Evolutionary conservation across 2,888 invertebrate genomes (phyloP).

Genomic region (Zygogramma bicolorata): DNA sequence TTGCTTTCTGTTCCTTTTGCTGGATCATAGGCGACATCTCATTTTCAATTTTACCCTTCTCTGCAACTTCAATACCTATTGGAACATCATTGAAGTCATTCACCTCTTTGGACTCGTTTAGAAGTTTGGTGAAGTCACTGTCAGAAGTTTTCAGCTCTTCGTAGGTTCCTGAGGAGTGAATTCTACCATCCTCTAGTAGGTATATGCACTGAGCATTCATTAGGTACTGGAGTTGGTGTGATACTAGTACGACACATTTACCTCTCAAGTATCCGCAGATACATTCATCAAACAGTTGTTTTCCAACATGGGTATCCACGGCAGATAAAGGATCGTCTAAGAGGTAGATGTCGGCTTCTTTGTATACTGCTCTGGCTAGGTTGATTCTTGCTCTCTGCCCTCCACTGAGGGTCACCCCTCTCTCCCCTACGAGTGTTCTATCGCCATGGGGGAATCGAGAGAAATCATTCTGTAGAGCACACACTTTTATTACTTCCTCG

Average conservation of each 20-base stretch:
- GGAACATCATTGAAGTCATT: constrained; percentile 9
- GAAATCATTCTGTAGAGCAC: constrained; percentile 80
- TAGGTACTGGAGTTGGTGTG: constrained; percentile 78
- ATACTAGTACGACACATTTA: constrained; percentile 80
- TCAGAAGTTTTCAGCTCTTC: constrained; percentile 77
- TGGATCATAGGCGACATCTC: neutral
- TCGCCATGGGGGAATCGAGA: constrained; percentile 81
- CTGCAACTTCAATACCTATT: neutral
- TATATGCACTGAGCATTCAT: constrained; percentile 70
- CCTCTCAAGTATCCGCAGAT: constrained; percentile 73
- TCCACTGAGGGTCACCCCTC: constrained; percentile 79
- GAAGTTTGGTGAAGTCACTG: constrained; percentile 74
- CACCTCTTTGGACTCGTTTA: constrained; percentile 12
- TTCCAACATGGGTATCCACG: constrained; percentile 86
- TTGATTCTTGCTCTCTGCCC: constrained; percentile 90
- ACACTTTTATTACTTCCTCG: constrained; percentile 76
- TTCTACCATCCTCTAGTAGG: constrained; percentile 70
- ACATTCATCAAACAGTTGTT: constrained; percentile 87
- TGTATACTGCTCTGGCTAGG: constrained; percentile 84
- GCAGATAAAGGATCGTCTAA: constrained; percentile 92
- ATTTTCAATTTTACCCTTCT: neutral
- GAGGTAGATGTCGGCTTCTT: constrained; percentile 84
- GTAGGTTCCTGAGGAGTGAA: constrained; percentile 65
- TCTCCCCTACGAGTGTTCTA: constrained; percentile 81
- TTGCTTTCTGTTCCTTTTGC: neutral